Conservation (phyloP, 35 echinoderm and acorn worm genomes). For the Chiridota heheva region DNA sequence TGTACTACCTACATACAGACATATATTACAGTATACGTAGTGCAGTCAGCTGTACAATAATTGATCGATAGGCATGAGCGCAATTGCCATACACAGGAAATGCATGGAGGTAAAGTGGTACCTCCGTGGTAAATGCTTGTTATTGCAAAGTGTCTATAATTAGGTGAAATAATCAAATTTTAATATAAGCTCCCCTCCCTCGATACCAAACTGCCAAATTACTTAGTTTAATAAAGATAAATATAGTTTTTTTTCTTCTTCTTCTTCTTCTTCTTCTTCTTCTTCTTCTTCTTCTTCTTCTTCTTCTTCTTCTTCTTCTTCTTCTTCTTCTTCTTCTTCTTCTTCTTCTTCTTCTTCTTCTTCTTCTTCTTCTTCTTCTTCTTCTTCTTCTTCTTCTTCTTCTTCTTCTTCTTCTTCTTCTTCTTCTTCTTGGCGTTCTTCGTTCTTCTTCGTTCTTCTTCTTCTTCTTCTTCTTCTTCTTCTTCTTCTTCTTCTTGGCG, state of each 20-base stretch:
- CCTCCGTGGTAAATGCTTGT: too few relatives aligned
- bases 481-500: too few relatives aligned
- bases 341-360: neutral
- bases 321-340: neutral
- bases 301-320: neutral
- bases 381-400: neutral
- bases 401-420: neutral
- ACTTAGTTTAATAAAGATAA: neutral
- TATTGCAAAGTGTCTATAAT: too few relatives aligned
- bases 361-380: neutral
- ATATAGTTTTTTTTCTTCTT: neutral
- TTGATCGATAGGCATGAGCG: too few relatives aligned
- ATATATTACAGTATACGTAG: too few relatives aligned
- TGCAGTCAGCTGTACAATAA: too few relatives aligned
- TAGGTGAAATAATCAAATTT: neutral
- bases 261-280: neutral
- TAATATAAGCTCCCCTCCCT: neutral
- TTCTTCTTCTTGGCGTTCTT: too few relatives aligned
- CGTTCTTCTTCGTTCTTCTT: too few relatives aligned
- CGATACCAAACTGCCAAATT: neutral
- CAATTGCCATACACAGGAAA: too few relatives aligned
- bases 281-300: conserved; percentile 5
- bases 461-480: neutral
- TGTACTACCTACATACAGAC: too few relatives aligned
- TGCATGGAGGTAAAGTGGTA: too few relatives aligned